These are phyloP conservation scores for Oostethus manadensis DNA, from an alignment of 2,113 vertebrate genomes.

Conservation along the genomic window DNA sequence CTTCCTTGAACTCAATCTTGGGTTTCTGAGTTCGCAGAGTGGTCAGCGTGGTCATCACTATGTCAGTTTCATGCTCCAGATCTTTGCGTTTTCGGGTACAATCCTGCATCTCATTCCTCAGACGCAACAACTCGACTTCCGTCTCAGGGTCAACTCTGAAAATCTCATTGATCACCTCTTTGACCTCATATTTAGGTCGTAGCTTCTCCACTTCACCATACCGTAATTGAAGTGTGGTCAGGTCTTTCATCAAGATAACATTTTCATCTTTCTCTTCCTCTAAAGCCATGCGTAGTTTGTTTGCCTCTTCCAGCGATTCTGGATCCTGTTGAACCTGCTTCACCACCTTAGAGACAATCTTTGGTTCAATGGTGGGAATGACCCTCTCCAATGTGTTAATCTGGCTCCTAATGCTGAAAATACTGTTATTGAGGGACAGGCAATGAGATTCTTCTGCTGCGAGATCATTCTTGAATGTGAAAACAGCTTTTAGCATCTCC, in stretches of 20 bases:
- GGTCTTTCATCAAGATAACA: slow-evolving; percentile 62
- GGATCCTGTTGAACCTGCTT: slow-evolving; percentile 85
- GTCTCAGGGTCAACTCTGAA: slow-evolving; percentile 87
- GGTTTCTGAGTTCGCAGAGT: slow-evolving; percentile 80
- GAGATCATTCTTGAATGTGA: slow-evolving; percentile 71
- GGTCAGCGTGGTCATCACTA: slow-evolving; percentile 66
- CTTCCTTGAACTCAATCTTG: slow-evolving; percentile 82
- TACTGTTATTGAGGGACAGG: slow-evolving; percentile 66
- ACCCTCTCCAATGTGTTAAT: slow-evolving; percentile 80
- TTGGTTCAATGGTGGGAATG: slow-evolving; percentile 83
- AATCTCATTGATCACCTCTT: slow-evolving; percentile 84
- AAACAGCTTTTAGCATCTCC: slow-evolving; percentile 80
- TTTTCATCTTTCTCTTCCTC: slow-evolving; percentile 78
- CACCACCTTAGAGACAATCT: slow-evolving; percentile 86
- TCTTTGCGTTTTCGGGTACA: slow-evolving; percentile 48
- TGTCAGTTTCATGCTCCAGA: slow-evolving; percentile 69
- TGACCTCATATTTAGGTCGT: slow-evolving; percentile 79
- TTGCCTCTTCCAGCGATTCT: slow-evolving; percentile 72
- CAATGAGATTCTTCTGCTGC: slow-evolving; percentile 69
- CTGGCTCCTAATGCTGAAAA: slow-evolving; percentile 69
- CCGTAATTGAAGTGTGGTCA: slow-evolving; percentile 72
- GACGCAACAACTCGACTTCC: slow-evolving; percentile 72
- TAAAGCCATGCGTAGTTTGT: slow-evolving; percentile 71
- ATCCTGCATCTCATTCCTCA: slow-evolving; percentile 79
- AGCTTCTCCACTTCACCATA: slow-evolving; percentile 65